Evolutionary conservation across 2,797 vertebrate species (phyloP), one percentile per base, ranked within the genome.

Genomic region (Amphiprion clarkii): DNA sequence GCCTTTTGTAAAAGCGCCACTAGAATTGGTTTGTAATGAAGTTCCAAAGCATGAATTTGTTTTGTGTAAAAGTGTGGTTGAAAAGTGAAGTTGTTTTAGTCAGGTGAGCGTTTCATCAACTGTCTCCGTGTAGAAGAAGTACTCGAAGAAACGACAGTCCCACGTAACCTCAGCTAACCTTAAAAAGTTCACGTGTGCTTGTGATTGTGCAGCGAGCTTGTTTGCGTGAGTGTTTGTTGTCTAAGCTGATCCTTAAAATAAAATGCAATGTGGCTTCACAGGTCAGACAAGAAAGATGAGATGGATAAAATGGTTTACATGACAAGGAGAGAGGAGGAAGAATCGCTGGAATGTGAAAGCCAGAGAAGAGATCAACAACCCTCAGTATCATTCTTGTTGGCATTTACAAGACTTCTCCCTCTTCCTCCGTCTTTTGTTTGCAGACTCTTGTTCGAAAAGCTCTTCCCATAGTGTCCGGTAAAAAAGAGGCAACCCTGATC

Each of bases 251-350:
- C 62, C 70, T 67, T 19, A 64, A 68, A 78, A 56, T 27, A 40
- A 59, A 79, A 69, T 8, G 61, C 79, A 83, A 90, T 77, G 90
- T 71, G 72, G 88, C 76, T 87, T 83, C 81, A 86, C 93, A 81
- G 88, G 93, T 91, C 80, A 0, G 63, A 90, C 89, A 9, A 76
- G 89, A 83, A 75, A 72, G 69, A 79, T 76, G 27, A 71, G 63
- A 71, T 16, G 2, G 36, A 56, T 42, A 31, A 59, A 77, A 84
- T 84, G 86, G 71, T 85, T 79, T 51, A 78, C 67, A 48, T 13
- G 36, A 55, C 59, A 64, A 68, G 5, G 29, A 56, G 42, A 27
- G 0, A 21, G 8, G 14, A 59, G 27, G 39, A 57, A 49, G 44
- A 46, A 29, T 1, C 1, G 6, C 55, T 12, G 17, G 44, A 36